phyloP scores from a whole-genome alignment of 2,113 vertebrate genomes.

The Varanus komodoensis region DNA sequence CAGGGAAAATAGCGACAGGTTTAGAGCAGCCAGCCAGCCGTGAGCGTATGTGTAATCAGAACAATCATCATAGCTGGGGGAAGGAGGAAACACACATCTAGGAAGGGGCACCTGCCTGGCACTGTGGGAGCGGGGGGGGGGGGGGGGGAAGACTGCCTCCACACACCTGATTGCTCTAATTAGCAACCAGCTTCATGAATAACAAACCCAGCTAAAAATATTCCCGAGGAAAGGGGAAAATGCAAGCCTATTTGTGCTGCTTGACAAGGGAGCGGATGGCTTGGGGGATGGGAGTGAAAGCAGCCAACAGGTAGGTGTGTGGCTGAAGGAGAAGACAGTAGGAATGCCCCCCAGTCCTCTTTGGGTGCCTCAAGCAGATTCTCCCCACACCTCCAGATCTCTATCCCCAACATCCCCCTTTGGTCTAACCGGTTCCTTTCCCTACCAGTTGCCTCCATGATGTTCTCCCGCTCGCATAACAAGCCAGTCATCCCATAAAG shows the following conservation, averaged over 20 bases:
- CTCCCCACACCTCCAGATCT: background rate
- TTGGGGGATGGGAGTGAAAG: background rate
- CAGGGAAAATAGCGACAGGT: background rate
- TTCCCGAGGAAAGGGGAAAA: background rate
- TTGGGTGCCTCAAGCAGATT: background rate
- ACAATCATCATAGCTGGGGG: background rate
- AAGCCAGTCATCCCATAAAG: too few relatives aligned
- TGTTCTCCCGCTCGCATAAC: too few relatives aligned
- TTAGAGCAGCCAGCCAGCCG: background rate
- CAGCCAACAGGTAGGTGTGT: background rate
- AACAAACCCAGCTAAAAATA: conserved; percentile 38
- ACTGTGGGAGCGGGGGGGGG: too few relatives aligned
- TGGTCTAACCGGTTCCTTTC: background rate
- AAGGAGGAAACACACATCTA: background rate
- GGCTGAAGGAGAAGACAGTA: background rate
- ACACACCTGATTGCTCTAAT: conserved; percentile 30
- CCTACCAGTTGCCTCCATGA: too few relatives aligned
- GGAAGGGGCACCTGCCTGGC: background rate
- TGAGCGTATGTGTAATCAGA: too few relatives aligned
- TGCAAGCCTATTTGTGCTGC: background rate
- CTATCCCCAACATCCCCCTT: background rate
- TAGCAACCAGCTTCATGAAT: conserved; percentile 16
- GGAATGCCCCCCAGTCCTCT: background rate
- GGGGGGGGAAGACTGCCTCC: background rate
- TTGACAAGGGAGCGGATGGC: background rate